Evolutionary conservation across 1,140 invertebrate species (phyloP), one percentile per base, ranked within the genome.

Genomic region (Magallana angulata): DNA sequence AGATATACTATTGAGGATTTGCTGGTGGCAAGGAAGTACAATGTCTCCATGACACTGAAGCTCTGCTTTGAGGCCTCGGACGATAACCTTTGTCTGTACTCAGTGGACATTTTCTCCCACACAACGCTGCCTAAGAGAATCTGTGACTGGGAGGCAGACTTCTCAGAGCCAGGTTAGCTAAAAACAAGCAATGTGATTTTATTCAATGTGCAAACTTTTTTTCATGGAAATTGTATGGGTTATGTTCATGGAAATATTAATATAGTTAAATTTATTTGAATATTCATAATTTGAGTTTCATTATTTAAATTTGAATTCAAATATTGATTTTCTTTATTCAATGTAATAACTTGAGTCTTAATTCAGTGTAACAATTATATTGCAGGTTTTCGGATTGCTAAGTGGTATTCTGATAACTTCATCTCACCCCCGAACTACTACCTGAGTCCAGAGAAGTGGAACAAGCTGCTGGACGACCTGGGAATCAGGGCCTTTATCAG

Each of bases 1-100:
- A 91, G 89, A 14, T 91, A 90, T 85, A 88, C 80, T 9, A 87
- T 91, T 57, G 89, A 86, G 11, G 87, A 90, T 62, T 48, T 89
- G 57, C 9, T 57, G 9, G 85, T 62, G 58, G 76, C 88, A 16
- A 90, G 86, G 24, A 60, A 87, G 59, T 91, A 88, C 80, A 60
- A 76, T 30, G 81, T 91, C 7, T 84, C 24, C 62, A 59, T 91
- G 62, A 90, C 82, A 9, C 8, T 90, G 4, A 86, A 59, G 12
- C 71, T 89, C 30, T 91, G 90, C 64, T 88, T 89, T 48, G 86
- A 89, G 57, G 56, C 85, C 5, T 58, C 48, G 14, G 60, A 76
- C 12, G 68, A 88, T 68, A 62, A 57, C 16, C 48, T 64, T 6
- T 90, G 90, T 86, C 59, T 88, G 5, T 80, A 82, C 14, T 62